Base-by-base conservation (phyloP, 2,113 vertebrate genomes). In the Cottus gobio region DNA sequence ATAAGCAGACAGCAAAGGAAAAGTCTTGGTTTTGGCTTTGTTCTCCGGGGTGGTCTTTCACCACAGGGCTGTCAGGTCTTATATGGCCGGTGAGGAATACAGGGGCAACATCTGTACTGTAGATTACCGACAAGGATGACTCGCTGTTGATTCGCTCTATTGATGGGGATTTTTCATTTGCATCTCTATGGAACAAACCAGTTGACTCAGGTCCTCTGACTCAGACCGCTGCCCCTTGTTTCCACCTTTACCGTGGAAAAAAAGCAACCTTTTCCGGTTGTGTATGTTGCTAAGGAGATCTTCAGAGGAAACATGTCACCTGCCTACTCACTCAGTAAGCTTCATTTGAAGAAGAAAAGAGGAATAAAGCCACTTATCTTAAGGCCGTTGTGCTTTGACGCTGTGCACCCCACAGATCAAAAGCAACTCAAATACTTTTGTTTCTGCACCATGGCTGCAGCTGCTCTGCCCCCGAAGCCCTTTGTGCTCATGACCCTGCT, bases 401-500 rank as follows among this genome's bases (percentile, higher is more conserved):
- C 11, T 0, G 10, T 64, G 56, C 60, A 70, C 48, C 61, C n/a
- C 36, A 20, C 44, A 48, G 52, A 75, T 74, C 34, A 78, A 72
- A 89, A 87, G 74, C 62, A 73, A 84, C 58, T 36, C 12, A 52
- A 72, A 77, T 62, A 83, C 77, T 70, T 85, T 88, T 84, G 65
- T 86, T 75, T 83, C 62, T 72, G 63, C 76, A 60, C 73, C 66
- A 11, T 37, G 37, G 63, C 66, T 77, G 39, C 80, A 81, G 87
- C 89, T 91, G 83, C 80, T 87, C 76, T 7, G 36, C 71, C 31
- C 66, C 69, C 24, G 39, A 64, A 77, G 77, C 65, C 77, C 77
- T 92, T 92, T 92, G 89, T 90, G 66, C 34, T 61, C 50, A 36
- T 90, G 90, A 90, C 87, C 89, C 81, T 4, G 13, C 62, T 85